phyloP scores from a whole-genome alignment of 2,113 vertebrate genomes.

The Micromys minutus region DNA sequence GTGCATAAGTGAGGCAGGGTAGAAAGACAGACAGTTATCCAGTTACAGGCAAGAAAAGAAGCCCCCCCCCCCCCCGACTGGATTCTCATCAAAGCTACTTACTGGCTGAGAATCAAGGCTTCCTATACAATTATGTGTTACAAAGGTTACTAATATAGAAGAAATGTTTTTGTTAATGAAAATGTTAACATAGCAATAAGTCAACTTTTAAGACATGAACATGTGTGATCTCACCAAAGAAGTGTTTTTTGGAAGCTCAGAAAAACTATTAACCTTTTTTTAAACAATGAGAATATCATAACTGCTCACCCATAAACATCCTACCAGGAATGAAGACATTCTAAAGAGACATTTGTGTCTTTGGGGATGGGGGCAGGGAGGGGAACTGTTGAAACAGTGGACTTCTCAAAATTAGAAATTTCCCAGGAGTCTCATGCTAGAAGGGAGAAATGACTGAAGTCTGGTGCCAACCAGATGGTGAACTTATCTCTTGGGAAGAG shows the following conservation, averaged over 20 bases:
- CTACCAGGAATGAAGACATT: not conserved
- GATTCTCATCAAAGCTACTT: not conserved
- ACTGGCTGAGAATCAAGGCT: not conserved
- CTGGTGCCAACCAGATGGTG: not conserved
- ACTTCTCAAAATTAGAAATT: not conserved
- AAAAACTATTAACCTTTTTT: not conserved
- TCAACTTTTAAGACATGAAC: not conserved
- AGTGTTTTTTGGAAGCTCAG: not conserved
- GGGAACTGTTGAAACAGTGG: not conserved
- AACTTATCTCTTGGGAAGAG: not conserved
- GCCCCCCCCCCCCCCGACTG: too few relatives aligned
- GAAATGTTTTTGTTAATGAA: not conserved
- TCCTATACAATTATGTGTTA: not conserved
- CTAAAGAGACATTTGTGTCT: not conserved
- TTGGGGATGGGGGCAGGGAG: not conserved
- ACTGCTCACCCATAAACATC: not conserved
- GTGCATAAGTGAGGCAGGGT: not conserved
- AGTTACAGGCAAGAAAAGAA: not conserved
- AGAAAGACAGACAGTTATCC: not conserved
- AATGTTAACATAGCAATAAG: not conserved
- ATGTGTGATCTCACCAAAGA: not conserved
- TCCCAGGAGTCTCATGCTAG: not conserved
- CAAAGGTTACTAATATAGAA: not conserved
- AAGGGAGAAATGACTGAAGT: not conserved
- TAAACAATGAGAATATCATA: not conserved